Conservation (phyloP, 2,888 invertebrate genomes). For the Catocala fraxini region DNA sequence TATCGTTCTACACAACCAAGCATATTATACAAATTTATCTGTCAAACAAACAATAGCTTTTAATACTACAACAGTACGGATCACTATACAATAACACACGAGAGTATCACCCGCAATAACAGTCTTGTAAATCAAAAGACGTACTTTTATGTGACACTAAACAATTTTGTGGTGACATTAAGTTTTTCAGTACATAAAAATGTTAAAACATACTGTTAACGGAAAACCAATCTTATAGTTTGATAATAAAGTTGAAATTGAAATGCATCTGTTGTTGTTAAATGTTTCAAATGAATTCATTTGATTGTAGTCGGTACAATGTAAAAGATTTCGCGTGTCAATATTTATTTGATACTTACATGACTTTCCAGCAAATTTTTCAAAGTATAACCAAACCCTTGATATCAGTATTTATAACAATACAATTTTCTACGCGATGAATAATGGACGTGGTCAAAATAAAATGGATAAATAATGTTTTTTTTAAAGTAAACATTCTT, state of each 20-base stretch:
- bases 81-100: slow-evolving; percentile 4
- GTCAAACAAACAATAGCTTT: not conserved
- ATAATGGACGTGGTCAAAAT: too few relatives aligned
- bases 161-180: slow-evolving; percentile 25
- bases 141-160: slow-evolving; percentile 31
- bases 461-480: too few relatives aligned
- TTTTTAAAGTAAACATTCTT: too few relatives aligned
- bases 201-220: not conserved
- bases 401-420: too few relatives aligned
- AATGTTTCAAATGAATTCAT: slow-evolving; percentile 8
- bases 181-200: slow-evolving; percentile 12
- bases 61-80: not conserved
- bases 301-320: not conserved
- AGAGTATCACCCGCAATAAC: not conserved
- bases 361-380: too few relatives aligned
- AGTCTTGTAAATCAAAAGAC: slow-evolving; percentile 19
- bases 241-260: not conserved
- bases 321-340: slow-evolving; percentile 5
- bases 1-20: not conserved
- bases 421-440: too few relatives aligned
- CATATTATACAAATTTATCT: not conserved
- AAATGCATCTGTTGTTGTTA: not conserved
- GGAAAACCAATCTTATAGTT: slow-evolving; percentile 10
- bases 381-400: too few relatives aligned
- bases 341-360: not conserved